These are phyloP conservation scores for Dicaeum eximium DNA, from an alignment of 2,113 vertebrate species.

Conservation along the genomic window DNA sequence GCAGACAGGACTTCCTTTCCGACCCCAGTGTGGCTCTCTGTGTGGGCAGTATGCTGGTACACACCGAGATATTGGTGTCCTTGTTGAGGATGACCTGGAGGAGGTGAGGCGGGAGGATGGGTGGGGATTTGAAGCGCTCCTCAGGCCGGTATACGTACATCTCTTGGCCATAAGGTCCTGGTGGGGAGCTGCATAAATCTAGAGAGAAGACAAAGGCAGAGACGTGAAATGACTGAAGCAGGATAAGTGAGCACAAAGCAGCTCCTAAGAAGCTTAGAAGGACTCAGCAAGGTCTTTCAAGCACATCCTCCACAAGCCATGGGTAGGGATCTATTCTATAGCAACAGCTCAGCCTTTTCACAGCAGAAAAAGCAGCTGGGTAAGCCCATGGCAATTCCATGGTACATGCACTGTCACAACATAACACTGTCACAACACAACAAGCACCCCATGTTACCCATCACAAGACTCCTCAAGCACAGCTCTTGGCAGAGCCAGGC, in stretches of 20 bases:
- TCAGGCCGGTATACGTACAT: conserved; percentile 89
- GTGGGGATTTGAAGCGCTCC: conserved; percentile 93
- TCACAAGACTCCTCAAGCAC: background rate
- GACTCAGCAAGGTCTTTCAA: background rate
- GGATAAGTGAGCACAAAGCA: background rate
- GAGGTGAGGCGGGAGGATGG: conserved; percentile 95
- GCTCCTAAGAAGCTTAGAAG: background rate
- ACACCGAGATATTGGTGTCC: conserved; percentile 96
- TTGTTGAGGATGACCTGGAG: conserved; percentile 99
- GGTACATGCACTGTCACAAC: background rate
- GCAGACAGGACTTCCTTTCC: background rate
- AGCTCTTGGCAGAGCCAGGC: background rate
- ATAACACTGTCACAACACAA: background rate
- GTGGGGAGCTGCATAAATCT: conserved; percentile 96
- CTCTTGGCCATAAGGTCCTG: conserved; percentile 91
- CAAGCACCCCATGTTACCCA: background rate
- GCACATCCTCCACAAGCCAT: background rate
- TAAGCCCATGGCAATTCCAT: background rate
- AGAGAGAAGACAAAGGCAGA: conserved; percentile 4
- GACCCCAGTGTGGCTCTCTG: background rate
- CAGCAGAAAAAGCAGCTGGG: background rate
- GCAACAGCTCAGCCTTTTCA: background rate
- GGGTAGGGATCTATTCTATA: background rate
- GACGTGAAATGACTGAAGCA: background rate
- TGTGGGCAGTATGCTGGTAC: conserved; percentile 31